Percentiles rank a stretch among this genome's conserved stretches.
Conservation (phyloP, 1,140 invertebrate genomes). For the Drosophila lacertosa region DNA sequence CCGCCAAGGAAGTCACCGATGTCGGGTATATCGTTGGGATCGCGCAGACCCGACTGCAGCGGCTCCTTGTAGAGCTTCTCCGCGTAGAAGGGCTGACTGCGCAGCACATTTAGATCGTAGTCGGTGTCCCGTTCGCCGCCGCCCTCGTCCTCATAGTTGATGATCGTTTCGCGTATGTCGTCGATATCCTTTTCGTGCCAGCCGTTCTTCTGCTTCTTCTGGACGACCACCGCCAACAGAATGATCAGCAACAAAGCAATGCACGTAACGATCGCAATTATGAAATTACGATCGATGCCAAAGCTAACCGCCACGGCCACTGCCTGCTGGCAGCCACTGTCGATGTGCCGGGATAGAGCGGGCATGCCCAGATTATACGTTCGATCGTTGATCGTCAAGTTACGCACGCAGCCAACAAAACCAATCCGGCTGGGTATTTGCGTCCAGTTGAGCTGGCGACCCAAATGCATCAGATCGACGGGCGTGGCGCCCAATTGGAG, state of each 20-base stretch:
- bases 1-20: constrained; percentile 95
- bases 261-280: constrained; percentile 93
- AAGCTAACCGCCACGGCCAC: constrained; percentile 90
- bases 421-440: constrained; percentile 87
- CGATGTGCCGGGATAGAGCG: constrained; percentile 87
- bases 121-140: constrained; percentile 97
- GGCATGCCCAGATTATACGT: constrained; percentile 92
- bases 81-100: constrained; percentile 84
- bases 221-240: constrained; percentile 93
- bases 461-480: constrained; percentile 87
- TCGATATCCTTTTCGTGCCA: constrained; percentile 95
- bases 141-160: constrained; percentile 98
- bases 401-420: constrained; percentile 94
- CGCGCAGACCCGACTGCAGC: constrained; percentile 56
- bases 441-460: constrained; percentile 87
- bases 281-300: constrained; percentile 92
- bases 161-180: constrained; percentile 98
- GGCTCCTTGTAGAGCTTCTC: constrained; percentile 83
- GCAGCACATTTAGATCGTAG: constrained; percentile 96
- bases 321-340: constrained; percentile 88
- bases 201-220: constrained; percentile 92
- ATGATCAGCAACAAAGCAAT: constrained; percentile 91
- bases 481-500: constrained; percentile 93
- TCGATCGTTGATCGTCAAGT: constrained; percentile 92
- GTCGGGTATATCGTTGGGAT: constrained; percentile 88